Evolutionary conservation across 2,113 vertebrate species (phyloP).

Genomic region (Dolichotis patagonum): DNA sequence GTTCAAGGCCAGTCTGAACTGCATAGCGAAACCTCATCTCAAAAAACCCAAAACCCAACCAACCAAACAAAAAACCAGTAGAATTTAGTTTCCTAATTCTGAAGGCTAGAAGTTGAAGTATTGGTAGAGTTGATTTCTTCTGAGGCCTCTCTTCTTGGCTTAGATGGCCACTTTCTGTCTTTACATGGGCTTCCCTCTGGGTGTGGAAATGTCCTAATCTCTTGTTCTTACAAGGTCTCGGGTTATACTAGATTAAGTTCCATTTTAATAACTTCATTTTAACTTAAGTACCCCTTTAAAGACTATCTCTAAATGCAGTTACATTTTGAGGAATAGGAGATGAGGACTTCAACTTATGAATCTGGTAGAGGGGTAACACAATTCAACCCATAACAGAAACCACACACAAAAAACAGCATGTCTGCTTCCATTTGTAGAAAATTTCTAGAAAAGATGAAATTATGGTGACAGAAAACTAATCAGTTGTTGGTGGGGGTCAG

Average conservation of each 20-base stretch:
- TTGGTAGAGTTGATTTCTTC: background rate
- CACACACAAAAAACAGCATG: background rate
- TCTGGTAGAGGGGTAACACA: background rate
- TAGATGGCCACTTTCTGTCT: background rate
- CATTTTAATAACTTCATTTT: slow-evolving; percentile 1
- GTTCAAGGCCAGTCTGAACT: background rate
- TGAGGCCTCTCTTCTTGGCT: background rate
- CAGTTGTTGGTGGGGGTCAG: background rate
- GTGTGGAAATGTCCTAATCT: background rate
- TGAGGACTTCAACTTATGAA: background rate
- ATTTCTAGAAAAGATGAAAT: slow-evolving; percentile 26
- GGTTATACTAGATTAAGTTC: background rate
- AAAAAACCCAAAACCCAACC: background rate
- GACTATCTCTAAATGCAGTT: background rate
- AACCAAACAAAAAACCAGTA: too few species aligned
- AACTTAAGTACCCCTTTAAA: slow-evolving; percentile 21
- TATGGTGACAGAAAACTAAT: background rate
- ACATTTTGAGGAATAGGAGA: background rate
- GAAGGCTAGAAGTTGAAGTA: background rate
- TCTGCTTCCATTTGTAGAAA: background rate
- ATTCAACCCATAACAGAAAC: background rate
- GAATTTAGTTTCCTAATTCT: background rate
- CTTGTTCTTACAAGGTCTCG: background rate
- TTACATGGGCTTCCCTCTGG: background rate
- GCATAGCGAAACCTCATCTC: background rate